Evolutionary conservation across 2,113 vertebrate genomes (phyloP).

Genomic region (Coptodon bakossiorum): DNA sequence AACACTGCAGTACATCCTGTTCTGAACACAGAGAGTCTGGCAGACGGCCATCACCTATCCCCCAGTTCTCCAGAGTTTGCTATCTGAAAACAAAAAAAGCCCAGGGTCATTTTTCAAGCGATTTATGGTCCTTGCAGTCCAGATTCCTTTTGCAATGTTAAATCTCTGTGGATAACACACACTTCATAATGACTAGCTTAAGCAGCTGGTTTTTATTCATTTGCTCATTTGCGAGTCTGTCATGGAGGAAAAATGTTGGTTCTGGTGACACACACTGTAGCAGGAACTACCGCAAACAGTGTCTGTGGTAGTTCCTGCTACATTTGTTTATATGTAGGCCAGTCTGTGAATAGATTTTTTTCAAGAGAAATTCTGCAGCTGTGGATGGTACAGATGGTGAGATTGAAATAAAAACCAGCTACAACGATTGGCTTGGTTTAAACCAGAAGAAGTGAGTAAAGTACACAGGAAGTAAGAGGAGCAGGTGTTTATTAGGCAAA

Average conservation of each 20-base stretch:
- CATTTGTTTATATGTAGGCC: neutral
- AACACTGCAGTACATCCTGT: neutral
- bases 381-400: neutral
- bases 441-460: neutral
- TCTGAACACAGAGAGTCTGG: neutral
- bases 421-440: neutral
- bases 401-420: neutral
- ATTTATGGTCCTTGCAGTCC: neutral
- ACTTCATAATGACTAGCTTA: neutral
- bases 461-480: neutral
- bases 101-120: neutral
- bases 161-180: neutral
- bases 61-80: neutral
- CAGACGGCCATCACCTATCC: neutral
- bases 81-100: neutral
- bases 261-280: neutral
- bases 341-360: neutral
- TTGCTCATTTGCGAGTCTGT: neutral
- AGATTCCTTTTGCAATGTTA: neutral
- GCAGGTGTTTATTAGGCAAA: neutral
- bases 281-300: neutral
- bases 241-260: neutral
- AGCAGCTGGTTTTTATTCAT: neutral
- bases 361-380: neutral
- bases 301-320: neutral